Evolutionary conservation across 2,888 invertebrate genomes (phyloP), one percentile per base, ranked within the genome.

Genomic region (Amphipoea lucens): DNA sequence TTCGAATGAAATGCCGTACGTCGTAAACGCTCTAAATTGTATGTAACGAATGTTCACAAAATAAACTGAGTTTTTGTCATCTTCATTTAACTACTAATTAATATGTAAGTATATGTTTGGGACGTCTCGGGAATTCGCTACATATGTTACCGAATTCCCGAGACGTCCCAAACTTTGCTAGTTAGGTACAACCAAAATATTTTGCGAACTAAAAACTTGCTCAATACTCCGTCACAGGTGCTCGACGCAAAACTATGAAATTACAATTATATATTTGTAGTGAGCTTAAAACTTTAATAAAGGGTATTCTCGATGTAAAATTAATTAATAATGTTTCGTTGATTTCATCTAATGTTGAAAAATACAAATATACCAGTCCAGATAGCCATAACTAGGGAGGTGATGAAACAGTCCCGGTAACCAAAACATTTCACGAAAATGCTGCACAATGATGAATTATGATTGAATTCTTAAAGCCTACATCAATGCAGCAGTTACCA

Each of bases 121-220:
- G 12, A 57, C 11, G 57, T n/a, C 57, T n/a, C n/a, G 57, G 57
- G 57, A n/a, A n/a, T 60, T 60, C n/a, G 11, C n/a, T 12, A 60
- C 36, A 12, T 36, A 66, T 57, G 12, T 74, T 71, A 74, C 62
- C 29, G 6, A 54, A 70, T 71, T 79, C 65, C 69, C 81, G 23
- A 85, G 75, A 74, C 74, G 60, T 73, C 57, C 6, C 42, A 23
- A 79, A 86, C 74, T 88, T 86, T 67, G 74, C 78, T 74, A 76
- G 76, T 82, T 78, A 40, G 40, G 40, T 40, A 86, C 69, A 70
- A 62, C 66, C 67, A 86, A 88, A 86, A 86, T 77, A 88, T 88
- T 83, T 72, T 14, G 63, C 23, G 2, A 83, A 79, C 75, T 76
- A 77, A 77, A 83, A 88, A 85, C 78, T 86, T 82, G 51, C 70